Evolutionary conservation across 2,113 vertebrate genomes (phyloP), one percentile per base, ranked within the genome.

Genomic region (Agelaius phoeniceus): DNA sequence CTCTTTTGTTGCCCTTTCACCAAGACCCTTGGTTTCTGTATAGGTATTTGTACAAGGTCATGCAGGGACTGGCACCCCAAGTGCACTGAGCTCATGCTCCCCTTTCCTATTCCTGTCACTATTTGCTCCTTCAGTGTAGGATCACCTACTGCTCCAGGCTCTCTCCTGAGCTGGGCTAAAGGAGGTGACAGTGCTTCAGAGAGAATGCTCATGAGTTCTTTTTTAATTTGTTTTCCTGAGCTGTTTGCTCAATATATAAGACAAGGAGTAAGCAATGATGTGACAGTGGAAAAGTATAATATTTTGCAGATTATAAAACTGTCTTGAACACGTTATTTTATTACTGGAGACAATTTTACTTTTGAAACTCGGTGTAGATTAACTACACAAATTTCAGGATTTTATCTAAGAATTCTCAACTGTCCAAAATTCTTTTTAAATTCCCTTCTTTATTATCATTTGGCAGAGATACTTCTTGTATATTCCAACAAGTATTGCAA

Each of bases 401-500:
- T 95, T 95, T 96, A 95, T 97, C 97, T 94, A 51, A 76, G 86
- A 79, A 93, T 92, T 92, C 74, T 75, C 87, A 85, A 90, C 67
- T 58, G 57, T 80, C 84, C 90, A 96, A 97, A 87, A 92, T 90
- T 92, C 82, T 91, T 96, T 84, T 91, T 10, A 90, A 94, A 96
- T 74, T 96, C 80, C 31, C 80, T 89, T 93, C 28, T 72, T 89
- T 74, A 87, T 87, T 94, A 96, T 97, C 94, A 94, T 90, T 96
- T 96, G 95, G 96, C 96, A 97, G 77, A 90, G 69, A 66, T 44
- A 49, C 41, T 74, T 84, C 58, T 89, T 67, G 65, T 78, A 43
- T 95, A 95, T 86, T 96, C 96, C 96, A 94, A 78, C 41, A 96
- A 96, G 66, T 86, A 96, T 58, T 95, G 92, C 87, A 96, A 89